Evolutionary conservation across 2,888 invertebrate species (phyloP).

Genomic region (Glyphotaelius pellucidus): DNA sequence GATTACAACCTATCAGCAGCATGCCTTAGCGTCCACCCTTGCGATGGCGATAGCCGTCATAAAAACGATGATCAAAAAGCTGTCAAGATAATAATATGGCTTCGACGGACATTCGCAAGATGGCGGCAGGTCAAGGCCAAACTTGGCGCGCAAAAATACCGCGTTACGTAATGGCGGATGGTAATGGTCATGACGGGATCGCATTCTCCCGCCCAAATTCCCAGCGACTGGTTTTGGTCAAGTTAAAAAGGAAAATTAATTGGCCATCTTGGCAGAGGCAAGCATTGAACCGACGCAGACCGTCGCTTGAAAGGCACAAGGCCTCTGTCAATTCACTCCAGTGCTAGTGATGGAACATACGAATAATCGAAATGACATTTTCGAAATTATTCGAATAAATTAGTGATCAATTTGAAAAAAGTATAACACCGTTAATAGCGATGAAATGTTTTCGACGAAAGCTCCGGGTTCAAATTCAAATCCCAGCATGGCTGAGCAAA

Average conservation of each 20-base stretch:
- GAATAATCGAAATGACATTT: no score
- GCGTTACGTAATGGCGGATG: slow-evolving; percentile 24
- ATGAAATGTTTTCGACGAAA: not conserved
- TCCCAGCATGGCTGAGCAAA: not conserved
- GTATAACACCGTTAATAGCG: not conserved
- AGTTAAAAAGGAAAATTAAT: not conserved
- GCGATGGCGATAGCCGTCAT: slow-evolving; percentile 6
- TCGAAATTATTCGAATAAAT: no score
- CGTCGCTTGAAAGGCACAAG: no score
- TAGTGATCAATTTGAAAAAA: not conserved
- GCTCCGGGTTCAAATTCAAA: not conserved
- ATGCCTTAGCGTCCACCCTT: not conserved
- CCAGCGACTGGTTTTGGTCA: not conserved
- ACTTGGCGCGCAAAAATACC: not conserved
- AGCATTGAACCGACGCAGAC: no score
- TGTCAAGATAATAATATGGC: slow-evolving; percentile 6
- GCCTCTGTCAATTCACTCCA: no score
- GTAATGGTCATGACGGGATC: not conserved
- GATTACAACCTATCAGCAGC: not conserved
- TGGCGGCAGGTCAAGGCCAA: slow-evolving; percentile 32
- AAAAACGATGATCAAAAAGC: slow-evolving; percentile 33
- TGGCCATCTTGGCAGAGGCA: not conserved
- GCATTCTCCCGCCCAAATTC: not conserved
- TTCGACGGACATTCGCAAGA: slow-evolving; percentile 20
- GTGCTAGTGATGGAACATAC: no score